phyloP scores from a whole-genome alignment of 2,113 vertebrate species.

The Prunella fulvescens region DNA sequence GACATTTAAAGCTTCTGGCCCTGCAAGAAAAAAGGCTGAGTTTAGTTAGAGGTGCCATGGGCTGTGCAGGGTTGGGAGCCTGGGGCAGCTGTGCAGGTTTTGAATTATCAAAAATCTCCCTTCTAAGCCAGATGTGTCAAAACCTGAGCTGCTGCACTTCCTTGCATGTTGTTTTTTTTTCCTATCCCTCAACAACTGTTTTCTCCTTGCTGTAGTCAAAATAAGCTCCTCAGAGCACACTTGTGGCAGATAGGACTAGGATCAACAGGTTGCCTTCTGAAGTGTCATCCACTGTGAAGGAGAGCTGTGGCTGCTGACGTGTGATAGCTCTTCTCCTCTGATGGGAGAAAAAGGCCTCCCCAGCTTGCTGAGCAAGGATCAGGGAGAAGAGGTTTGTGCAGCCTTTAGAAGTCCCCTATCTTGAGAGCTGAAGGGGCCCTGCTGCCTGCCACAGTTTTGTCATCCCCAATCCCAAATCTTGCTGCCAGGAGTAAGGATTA shows the following conservation, averaged over 20 bases:
- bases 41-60: rapidly evolving
- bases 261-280: slow-evolving; percentile 23
- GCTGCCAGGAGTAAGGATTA: neutral
- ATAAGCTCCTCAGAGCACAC: neutral
- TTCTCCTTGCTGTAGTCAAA: neutral
- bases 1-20: neutral
- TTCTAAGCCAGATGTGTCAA: neutral
- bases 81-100: neutral
- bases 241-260: neutral
- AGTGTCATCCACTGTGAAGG: slow-evolving; percentile 15
- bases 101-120: neutral
- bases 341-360: neutral
- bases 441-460: neutral
- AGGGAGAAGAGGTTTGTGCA: neutral
- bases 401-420: neutral
- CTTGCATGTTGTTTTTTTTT: neutral
- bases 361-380: neutral
- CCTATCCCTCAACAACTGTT: neutral
- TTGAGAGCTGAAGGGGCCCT: neutral
- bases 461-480: neutral
- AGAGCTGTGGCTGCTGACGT: neutral
- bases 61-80: neutral
- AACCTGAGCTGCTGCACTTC: neutral
- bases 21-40: neutral
- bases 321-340: neutral